Evolutionary conservation across 2,888 invertebrate species (phyloP).

Genomic region (Stenodema calcarata): DNA sequence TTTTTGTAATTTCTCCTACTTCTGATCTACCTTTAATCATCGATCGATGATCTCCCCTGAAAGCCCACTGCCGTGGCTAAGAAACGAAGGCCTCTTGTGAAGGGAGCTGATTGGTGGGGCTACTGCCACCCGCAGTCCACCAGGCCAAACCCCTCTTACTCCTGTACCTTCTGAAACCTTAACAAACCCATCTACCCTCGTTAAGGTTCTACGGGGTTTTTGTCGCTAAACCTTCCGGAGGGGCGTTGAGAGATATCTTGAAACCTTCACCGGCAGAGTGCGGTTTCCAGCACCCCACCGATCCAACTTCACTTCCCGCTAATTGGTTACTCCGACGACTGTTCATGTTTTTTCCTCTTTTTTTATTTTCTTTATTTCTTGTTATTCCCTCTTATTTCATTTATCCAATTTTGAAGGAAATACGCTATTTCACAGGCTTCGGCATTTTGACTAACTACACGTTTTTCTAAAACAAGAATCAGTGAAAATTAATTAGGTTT

Average conservation of each 20-base stretch:
- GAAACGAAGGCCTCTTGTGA: background rate
- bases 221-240: background rate
- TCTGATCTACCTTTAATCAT: too few relatives aligned
- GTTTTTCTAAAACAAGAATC: too few relatives aligned
- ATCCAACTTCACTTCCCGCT: background rate
- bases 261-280: background rate
- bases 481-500: too few relatives aligned
- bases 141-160: background rate
- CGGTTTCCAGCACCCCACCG: background rate
- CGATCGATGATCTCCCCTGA: background rate
- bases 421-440: too few relatives aligned
- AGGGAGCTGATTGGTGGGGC: background rate
- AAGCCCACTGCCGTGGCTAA: background rate
- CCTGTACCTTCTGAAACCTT: background rate
- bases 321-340: background rate
- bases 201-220: slow-evolving; percentile 1
- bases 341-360: background rate
- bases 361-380: background rate
- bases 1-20: background rate
- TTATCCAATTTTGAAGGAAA: too few relatives aligned
- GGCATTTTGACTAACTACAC: too few relatives aligned
- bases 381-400: background rate
- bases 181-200: slow-evolving; percentile 20
- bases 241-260: background rate
- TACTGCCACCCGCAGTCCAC: background rate